phyloP scores from a whole-genome alignment of 2,888 invertebrate genomes.

The Ctena decussata region DNA sequence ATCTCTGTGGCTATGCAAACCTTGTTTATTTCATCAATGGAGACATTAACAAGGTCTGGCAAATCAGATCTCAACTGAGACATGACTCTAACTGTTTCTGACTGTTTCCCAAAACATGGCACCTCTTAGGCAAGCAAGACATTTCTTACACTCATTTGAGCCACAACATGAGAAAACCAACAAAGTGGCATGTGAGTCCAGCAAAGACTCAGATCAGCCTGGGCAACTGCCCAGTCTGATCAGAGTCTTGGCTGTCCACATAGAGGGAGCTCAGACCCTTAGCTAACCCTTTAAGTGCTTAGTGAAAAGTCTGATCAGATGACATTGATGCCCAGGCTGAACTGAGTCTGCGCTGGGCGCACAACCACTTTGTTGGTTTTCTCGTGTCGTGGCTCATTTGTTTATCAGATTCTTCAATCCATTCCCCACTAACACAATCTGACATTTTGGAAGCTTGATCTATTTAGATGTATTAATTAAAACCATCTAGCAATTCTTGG shows the following conservation, averaged over 20 bases:
- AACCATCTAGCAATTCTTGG: neutral
- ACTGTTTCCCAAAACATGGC: neutral
- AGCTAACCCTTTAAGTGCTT: too few relatives aligned
- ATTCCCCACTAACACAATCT: neutral
- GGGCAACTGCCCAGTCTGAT: too few relatives aligned
- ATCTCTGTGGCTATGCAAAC: neutral
- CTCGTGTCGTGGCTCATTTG: too few relatives aligned
- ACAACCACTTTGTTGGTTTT: too few relatives aligned
- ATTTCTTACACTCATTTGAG: slow-evolving; percentile 42
- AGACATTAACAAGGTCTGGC: neutral
- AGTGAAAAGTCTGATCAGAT: too few relatives aligned
- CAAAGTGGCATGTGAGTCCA: too few relatives aligned
- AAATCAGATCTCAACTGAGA: neutral
- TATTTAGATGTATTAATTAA: slow-evolving; percentile 3
- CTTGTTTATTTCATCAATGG: neutral
- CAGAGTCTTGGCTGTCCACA: too few relatives aligned
- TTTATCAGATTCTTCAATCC: slow-evolving; percentile 24
- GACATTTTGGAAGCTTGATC: neutral
- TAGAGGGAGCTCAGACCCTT: too few relatives aligned
- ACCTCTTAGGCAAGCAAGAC: slow-evolving; percentile 17
- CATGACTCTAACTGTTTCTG: neutral
- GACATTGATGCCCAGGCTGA: too few relatives aligned
- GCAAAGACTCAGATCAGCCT: too few relatives aligned
- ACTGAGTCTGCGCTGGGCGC: too few relatives aligned
- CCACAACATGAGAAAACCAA: too few relatives aligned